Evolutionary conservation across 2,113 vertebrate species (phyloP), one percentile per base, ranked within the genome.

Genomic region (Syngnathus scovelli): DNA sequence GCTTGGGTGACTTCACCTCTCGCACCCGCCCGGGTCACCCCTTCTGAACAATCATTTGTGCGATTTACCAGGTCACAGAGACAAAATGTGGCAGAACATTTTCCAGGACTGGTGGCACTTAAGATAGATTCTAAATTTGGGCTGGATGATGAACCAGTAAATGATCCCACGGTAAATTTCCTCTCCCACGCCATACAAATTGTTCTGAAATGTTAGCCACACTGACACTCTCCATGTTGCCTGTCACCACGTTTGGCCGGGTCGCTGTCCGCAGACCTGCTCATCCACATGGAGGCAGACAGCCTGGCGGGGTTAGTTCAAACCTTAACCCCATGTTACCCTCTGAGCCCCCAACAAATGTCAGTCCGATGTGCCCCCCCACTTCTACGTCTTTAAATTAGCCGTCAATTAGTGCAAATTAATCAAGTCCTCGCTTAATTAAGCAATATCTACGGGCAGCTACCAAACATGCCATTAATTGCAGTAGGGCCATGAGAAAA

Each of bases 331-430:
- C 88, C 79, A 63, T 88, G 83, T 33, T 88, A 90, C 90, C 92
- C 92, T 87, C 88, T 79, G 90, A 90, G 84, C 82, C 88, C 27
- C 90, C 86, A 89, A 93, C 92, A 91, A 92, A 94, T 86, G 93
- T 95, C 94, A 96, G 94, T 93, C 94, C 92, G 89, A 95, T 96
- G 94, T 93, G 92, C 92, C 93, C 91, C 41, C 41, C 41, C 41
- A 33, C 27, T 33, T 33, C 41, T 79, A 7, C 86, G 91, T 86
- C 90, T 88, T 92, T 91, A 97, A 98, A 98, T 98, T 98, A 98
- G 95, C 96, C 94, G 96, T 98, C 96, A 98, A 96, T 98, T 98
- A 98, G 93, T 91, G 93, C 95, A 96, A 94, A 96, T 96, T 93
- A 97, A 96, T 98, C 96, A 97, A 95, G 93, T 95, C 89, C 90